These are phyloP conservation scores for Brotogeris chrysoptera DNA, from an alignment of 2,797 vertebrate species.

Conservation along the genomic window DNA sequence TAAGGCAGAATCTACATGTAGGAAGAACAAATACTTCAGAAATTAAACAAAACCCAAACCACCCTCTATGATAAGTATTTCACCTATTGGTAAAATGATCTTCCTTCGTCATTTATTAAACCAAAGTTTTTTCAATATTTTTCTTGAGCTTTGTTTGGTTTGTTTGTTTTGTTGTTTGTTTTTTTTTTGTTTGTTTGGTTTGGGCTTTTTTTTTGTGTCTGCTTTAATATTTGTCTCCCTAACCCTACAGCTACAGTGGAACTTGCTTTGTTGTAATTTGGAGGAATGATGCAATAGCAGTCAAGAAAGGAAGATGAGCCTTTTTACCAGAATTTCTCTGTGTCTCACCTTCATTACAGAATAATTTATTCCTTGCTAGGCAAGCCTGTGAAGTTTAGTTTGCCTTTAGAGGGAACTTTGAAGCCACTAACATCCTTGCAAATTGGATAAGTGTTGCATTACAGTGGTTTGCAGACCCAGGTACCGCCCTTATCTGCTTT, in stretches of 20 bases:
- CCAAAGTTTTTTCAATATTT: fast-evolving
- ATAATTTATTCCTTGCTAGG: slow-evolving; percentile 31
- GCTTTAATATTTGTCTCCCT: not conserved
- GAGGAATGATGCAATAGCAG: not conserved
- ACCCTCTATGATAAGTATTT: not conserved
- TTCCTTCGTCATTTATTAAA: not conserved
- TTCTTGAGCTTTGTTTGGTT: not conserved
- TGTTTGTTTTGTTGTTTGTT: too few relatives aligned
- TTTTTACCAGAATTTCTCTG: not conserved
- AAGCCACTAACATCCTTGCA: slow-evolving; percentile 58
- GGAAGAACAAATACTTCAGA: not conserved
- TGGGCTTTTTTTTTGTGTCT: too few relatives aligned
- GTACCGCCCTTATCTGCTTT: slow-evolving; percentile 57
- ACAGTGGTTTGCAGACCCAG: slow-evolving; percentile 33
- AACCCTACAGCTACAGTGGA: not conserved
- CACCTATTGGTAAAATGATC: not conserved
- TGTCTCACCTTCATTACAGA: slow-evolving; percentile 1
- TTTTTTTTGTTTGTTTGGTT: too few relatives aligned
- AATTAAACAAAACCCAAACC: not conserved
- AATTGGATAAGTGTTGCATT: slow-evolving; percentile 67
- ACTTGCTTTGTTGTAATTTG: not conserved
- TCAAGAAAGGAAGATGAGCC: not conserved
- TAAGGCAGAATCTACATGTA: not conserved
- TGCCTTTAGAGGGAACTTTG: slow-evolving; percentile 41
- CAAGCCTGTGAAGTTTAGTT: slow-evolving; percentile 6